Evolutionary conservation across 2,797 vertebrate species (phyloP).

Genomic region (Lagorchestes hirsutus): DNA sequence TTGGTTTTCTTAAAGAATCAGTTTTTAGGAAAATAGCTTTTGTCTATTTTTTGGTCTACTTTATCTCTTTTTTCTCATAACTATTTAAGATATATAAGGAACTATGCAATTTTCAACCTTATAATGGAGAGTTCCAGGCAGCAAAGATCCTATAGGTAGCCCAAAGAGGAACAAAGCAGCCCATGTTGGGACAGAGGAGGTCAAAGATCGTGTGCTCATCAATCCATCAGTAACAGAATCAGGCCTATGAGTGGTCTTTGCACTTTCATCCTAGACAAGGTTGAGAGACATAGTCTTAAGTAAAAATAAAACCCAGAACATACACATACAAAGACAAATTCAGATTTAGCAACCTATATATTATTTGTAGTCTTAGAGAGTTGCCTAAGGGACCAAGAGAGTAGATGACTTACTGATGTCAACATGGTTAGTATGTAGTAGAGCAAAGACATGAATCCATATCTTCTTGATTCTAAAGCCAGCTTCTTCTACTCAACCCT

Average conservation of each 20-base stretch:
- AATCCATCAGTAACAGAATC: not conserved
- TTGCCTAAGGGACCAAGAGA: not conserved
- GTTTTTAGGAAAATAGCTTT: not conserved
- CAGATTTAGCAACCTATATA: not conserved
- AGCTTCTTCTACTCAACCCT: not conserved
- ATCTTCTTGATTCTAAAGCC: not conserved
- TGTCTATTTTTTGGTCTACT: not conserved
- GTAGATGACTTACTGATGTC: not conserved
- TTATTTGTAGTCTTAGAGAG: not conserved
- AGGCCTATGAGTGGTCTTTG: not conserved
- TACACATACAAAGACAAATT: not conserved
- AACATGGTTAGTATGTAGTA: not conserved
- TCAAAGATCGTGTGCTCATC: not conserved
- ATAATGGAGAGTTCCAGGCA: not conserved
- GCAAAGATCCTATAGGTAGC: not conserved
- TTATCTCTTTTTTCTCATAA: not conserved
- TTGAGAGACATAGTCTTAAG: not conserved
- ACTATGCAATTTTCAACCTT: not conserved
- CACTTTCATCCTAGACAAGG: not conserved
- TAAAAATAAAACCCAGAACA: not conserved
- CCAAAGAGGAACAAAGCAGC: not conserved
- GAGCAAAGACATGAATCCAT: not conserved
- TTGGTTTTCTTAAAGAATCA: not conserved
- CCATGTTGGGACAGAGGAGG: not conserved
- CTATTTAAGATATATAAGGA: not conserved